A percentile compares a stretch with the other conserved stretches of the same genome.
These are phyloP conservation scores for Brachionus manjavacas DNA, from an alignment of 1,140 invertebrate species.

Conservation along the genomic window DNA sequence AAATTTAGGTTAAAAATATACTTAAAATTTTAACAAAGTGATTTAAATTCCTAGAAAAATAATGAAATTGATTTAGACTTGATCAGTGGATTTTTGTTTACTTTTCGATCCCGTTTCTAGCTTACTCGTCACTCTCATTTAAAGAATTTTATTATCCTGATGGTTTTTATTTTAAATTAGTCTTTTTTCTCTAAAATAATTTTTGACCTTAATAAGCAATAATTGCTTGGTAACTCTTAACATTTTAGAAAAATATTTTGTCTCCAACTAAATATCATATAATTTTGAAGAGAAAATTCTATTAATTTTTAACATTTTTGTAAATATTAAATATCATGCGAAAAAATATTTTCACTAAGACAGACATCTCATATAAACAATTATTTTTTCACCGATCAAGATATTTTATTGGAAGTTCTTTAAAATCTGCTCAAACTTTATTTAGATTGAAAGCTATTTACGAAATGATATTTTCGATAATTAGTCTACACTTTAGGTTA, in stretches of 20 bases:
- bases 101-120: background rate
- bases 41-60: background rate
- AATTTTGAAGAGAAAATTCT: background rate
- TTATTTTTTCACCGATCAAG: background rate
- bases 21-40: background rate
- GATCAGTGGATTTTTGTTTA: background rate
- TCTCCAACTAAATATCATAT: background rate
- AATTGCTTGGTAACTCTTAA: background rate
- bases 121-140: background rate
- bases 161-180: background rate
- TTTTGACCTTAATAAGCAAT: background rate
- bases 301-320: too few relatives aligned
- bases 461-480: background rate
- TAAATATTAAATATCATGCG: too few relatives aligned
- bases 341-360: too few relatives aligned
- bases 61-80: background rate
- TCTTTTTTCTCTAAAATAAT: background rate
- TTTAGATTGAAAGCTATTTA: background rate
- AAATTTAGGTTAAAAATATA: constrained; percentile 37
- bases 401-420: background rate
- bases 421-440: background rate
- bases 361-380: too few relatives aligned
- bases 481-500: background rate
- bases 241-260: background rate
- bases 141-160: background rate